A percentile compares a stretch with the other conserved stretches of the same genome.
phyloP scores from a whole-genome alignment of 2,113 vertebrate genomes.

The Pleuronectes platessa region DNA sequence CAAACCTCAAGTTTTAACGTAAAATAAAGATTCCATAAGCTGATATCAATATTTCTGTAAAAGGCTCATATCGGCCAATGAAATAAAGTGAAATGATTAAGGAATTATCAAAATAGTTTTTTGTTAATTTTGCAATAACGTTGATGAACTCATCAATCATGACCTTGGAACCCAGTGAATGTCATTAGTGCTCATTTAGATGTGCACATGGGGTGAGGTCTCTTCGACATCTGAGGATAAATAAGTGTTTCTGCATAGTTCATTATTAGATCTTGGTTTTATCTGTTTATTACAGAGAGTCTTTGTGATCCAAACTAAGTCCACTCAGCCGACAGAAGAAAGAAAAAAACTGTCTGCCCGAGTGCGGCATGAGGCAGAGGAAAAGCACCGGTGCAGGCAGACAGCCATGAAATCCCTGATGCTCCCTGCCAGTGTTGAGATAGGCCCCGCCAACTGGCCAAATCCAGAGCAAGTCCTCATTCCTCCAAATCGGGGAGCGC shows the following conservation, averaged over 20 bases:
- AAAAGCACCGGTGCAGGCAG: conserved; percentile 70
- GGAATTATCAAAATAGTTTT: too few relatives aligned
- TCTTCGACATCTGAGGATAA: background rate
- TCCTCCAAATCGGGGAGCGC: conserved; percentile 55
- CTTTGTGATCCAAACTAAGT: conserved; percentile 45
- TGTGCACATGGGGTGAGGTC: background rate
- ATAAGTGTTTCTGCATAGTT: background rate
- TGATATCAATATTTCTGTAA: too few relatives aligned
- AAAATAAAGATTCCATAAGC: too few relatives aligned
- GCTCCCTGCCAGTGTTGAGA: conserved; percentile 78
- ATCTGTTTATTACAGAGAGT: background rate
- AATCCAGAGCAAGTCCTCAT: conserved; percentile 76
- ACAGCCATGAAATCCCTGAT: conserved; percentile 77
- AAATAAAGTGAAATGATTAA: too few relatives aligned
- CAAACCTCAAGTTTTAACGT: too few relatives aligned
- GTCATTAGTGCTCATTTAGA: background rate
- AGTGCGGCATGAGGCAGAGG: conserved; percentile 62
- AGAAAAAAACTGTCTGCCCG: conserved; percentile 37
- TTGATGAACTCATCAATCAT: too few relatives aligned
- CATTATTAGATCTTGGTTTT: background rate
- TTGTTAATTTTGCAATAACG: too few relatives aligned
- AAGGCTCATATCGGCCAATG: too few relatives aligned
- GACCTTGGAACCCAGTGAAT: background rate
- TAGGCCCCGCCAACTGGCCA: conserved; percentile 76
- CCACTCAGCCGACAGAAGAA: conserved; percentile 23